A percentile compares a stretch with the other conserved stretches of the same genome.
These are phyloP conservation scores for Lineus longissimus DNA, from an alignment of 1,140 invertebrate species.

Conservation along the genomic window DNA sequence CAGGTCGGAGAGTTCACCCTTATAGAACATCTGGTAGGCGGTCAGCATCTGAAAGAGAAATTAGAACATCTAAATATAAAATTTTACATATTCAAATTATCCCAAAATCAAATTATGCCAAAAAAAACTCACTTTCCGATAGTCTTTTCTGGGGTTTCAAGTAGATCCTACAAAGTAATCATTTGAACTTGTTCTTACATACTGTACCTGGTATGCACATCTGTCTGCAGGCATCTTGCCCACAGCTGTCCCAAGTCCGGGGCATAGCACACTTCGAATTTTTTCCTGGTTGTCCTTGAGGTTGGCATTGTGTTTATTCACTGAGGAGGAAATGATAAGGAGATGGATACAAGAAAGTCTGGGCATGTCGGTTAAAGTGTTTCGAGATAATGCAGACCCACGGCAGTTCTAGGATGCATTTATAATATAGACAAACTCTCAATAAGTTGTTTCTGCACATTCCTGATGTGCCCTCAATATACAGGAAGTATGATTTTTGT, in stretches of 20 bases:
- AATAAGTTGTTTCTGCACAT: no score
- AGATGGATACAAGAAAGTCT: no score
- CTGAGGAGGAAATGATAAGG: conserved; percentile 19
- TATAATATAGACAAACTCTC: no score
- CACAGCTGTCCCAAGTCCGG: conserved; percentile 40
- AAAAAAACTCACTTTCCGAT: no score
- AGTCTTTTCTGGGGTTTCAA: no score
- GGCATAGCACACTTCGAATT: conserved; percentile 35
- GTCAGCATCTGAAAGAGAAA: conserved; percentile 26
- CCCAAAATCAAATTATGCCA: not conserved
- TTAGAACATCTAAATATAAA: not conserved
- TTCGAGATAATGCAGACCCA: no score
- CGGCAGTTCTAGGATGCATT: no score
- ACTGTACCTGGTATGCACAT: conserved; percentile 36
- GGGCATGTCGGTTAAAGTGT: no score
- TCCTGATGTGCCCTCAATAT: no score
- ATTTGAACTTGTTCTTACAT: not conserved
- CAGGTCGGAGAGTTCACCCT: conserved; percentile 14
- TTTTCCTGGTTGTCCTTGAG: conserved; percentile 3
- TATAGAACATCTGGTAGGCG: conserved; percentile 28
- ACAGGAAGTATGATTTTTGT: no score
- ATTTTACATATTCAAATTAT: not conserved
- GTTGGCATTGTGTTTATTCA: conserved; percentile 32
- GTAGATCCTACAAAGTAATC: not conserved
- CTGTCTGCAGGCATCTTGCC: conserved; percentile 30